Evolutionary conservation across 2,113 vertebrate genomes (phyloP).

Genomic region (Patagioenas fasciata): DNA sequence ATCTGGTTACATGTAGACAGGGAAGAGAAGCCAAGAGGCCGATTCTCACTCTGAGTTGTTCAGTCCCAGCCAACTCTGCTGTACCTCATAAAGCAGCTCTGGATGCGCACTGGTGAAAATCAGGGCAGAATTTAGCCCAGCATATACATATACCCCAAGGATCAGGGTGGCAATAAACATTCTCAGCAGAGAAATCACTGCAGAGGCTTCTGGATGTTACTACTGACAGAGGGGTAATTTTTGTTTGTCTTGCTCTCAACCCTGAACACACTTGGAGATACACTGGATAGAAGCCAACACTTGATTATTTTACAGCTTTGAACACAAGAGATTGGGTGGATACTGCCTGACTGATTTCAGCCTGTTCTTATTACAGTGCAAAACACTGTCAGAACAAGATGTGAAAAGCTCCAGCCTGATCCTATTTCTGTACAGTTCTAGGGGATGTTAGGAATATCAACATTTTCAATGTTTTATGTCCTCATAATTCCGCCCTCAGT

Average conservation of each 20-base stretch:
- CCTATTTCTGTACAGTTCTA: slow-evolving; percentile 12
- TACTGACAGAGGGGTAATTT: slow-evolving; percentile 56
- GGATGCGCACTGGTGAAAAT: background rate
- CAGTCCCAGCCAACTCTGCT: background rate
- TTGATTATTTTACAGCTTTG: slow-evolving; percentile 49
- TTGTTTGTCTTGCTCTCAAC: slow-evolving; percentile 56
- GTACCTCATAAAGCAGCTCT: background rate
- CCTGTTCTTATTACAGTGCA: slow-evolving; percentile 41
- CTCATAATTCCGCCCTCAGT: background rate
- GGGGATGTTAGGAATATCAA: background rate
- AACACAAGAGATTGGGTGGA: slow-evolving; percentile 55
- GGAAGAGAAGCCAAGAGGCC: slow-evolving; percentile 56
- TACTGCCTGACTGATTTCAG: slow-evolving; percentile 61
- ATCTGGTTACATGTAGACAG: background rate
- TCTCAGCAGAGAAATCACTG: slow-evolving; percentile 25
- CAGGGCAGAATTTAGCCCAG: slow-evolving; percentile 26
- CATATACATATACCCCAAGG: slow-evolving; percentile 32
- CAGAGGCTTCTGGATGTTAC: slow-evolving; percentile 42
- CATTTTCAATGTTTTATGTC: slow-evolving; percentile 34
- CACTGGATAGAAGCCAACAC: slow-evolving; percentile 31
- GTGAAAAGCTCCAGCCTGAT: slow-evolving; percentile 14
- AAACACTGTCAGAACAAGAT: slow-evolving; percentile 47
- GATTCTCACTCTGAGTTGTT: background rate
- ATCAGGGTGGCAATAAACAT: background rate
- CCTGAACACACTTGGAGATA: slow-evolving; percentile 27